Conservation (phyloP, 2,797 vertebrate genomes). For the Typhlichthys eigenmanni region DNA sequence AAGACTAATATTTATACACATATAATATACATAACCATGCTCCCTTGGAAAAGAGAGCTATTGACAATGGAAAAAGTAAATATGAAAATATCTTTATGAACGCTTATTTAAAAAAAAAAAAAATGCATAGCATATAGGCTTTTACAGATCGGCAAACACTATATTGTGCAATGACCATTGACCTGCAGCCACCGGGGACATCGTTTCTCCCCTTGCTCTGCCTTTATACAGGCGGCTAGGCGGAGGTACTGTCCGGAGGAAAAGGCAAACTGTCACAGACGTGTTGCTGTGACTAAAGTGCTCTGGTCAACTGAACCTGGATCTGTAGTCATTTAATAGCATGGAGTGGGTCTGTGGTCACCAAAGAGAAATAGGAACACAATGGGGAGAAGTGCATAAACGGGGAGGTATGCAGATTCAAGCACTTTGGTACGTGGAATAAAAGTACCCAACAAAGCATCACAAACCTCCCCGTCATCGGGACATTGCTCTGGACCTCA, state of each 20-base stretch:
- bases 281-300: constrained; percentile 68
- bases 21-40: constrained; percentile 72
- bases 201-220: constrained; percentile 28
- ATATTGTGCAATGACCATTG: constrained; percentile 61
- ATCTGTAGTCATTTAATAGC: constrained; percentile 56
- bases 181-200: constrained; percentile 46
- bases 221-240: constrained; percentile 10
- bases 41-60: constrained; percentile 59
- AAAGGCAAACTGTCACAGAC: constrained; percentile 46
- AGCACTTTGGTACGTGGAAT: constrained; percentile 66
- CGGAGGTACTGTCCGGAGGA: constrained; percentile 44
- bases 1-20: constrained; percentile 79
- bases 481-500: constrained; percentile 7
- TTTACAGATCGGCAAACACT: constrained; percentile 61
- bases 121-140: constrained; percentile 68
- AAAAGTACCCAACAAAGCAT: constrained; percentile 59
- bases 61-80: constrained; percentile 60
- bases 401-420: constrained; percentile 77
- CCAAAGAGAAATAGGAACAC: constrained; percentile 37
- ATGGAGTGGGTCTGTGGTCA: constrained; percentile 69
- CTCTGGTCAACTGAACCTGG: constrained; percentile 56
- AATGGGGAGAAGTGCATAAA: constrained; percentile 63
- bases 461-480: constrained; percentile 27
- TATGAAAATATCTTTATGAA: constrained; percentile 64
- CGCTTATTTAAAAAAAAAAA: constrained; percentile 63